A percentile compares a stretch with the other conserved stretches of the same genome.
phyloP scores from a whole-genome alignment of 2,113 vertebrate genomes.

The Psammodynastes pulverulentus region DNA sequence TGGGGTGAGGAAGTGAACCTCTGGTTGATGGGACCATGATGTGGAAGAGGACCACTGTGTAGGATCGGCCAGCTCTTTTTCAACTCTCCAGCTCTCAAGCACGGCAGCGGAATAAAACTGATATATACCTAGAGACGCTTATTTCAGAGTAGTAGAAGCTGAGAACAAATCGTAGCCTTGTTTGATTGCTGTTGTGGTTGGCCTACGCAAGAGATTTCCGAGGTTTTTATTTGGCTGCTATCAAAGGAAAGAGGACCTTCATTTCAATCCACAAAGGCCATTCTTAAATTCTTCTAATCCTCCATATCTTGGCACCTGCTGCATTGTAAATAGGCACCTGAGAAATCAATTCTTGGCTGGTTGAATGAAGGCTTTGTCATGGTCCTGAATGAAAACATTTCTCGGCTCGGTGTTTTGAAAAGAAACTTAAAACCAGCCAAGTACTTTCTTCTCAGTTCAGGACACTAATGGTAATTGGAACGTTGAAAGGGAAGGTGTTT shows the following conservation, averaged over 20 bases:
- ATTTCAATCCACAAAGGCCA: not conserved
- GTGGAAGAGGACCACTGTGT: not conserved
- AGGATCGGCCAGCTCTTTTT: not conserved
- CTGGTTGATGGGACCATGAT: not conserved
- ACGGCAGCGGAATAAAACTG: not conserved
- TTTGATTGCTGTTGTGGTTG: not conserved
- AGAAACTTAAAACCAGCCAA: conserved; percentile 44
- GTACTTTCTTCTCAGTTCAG: conserved; percentile 49
- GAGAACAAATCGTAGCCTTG: not conserved
- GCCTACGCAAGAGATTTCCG: not conserved
- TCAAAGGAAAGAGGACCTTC: not conserved
- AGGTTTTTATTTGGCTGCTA: not conserved
- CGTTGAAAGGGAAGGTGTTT: conserved; percentile 43
- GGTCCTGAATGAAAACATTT: conserved; percentile 36
- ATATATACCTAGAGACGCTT: no score
- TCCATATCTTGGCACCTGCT: not conserved
- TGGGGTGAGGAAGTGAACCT: no score
- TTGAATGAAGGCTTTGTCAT: conserved; percentile 6
- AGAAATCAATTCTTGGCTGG: conserved; percentile 3
- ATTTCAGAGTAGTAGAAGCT: not conserved
- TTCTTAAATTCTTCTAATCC: not conserved
- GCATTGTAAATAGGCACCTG: not conserved
- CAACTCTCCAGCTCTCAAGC: not conserved
- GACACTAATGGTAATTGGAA: conserved; percentile 61
- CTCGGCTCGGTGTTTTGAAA: conserved; percentile 41